Base-by-base conservation (phyloP, 2,113 vertebrate species). In the Zeus faber region DNA sequence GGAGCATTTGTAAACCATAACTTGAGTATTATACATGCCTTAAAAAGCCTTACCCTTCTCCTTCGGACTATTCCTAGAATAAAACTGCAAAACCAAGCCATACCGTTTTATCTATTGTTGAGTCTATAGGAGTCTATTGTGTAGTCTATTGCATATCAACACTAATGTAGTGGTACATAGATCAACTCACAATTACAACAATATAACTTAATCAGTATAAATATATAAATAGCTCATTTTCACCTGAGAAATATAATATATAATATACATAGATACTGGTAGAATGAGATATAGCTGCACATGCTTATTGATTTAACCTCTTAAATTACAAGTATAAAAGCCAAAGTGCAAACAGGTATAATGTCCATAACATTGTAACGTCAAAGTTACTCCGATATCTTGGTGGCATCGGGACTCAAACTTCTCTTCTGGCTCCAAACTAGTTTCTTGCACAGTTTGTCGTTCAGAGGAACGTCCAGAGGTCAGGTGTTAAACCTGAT, bases 101-200 rank as follows among this genome's bases (percentile, higher is more conserved):
- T 58, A 49, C 3, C 18, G n/a, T n/a, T n/a, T n/a, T n/a, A n/a
- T n/a, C n/a, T n/a, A n/a, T n/a, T n/a, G n/a, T n/a, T n/a, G n/a
- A n/a, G n/a, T n/a, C n/a, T n/a, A n/a, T n/a, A n/a, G n/a, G n/a
- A n/a, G n/a, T n/a, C n/a, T n/a, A n/a, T n/a, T n/a, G n/a, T 23
- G 20, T 47, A 67, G 47, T 54, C 21, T 59, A 77, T 77, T 81
- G 71, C 65, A 85, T 75, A n/a, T 70, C 20, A 51, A 56, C 49
- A 70, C 31, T 24, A 69, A 77, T 67, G 79, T 85, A 87, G 85
- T 87, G 81, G 43, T 56, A 65, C 59, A 54, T 66, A 66, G 61
- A 62, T 66, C 4, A 27, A 27, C 63, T 76, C 66, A 4, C 59
- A 33, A 21, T 31, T 0, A 4, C 24, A 2, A 47, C 46, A 55